A percentile compares a stretch with the other conserved stretches of the same genome.
phyloP scores from a whole-genome alignment of 2,797 vertebrate species.

The Dallia pectoralis region DNA sequence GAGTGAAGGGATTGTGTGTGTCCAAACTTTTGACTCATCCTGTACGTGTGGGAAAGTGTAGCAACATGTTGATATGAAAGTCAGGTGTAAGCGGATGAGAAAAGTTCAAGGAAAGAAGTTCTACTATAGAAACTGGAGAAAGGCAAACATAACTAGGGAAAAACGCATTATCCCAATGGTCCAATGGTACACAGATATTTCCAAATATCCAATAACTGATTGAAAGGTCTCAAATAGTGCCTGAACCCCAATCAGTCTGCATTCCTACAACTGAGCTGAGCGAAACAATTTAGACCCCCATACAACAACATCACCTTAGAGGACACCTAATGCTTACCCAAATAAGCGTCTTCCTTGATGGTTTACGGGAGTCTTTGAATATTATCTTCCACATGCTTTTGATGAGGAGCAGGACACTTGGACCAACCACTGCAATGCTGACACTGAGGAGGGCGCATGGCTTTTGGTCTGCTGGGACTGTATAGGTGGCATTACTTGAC shows the following conservation, averaged over 20 bases:
- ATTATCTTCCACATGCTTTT: slow-evolving; percentile 68
- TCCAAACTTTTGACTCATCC: too few species aligned
- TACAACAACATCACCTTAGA: neutral
- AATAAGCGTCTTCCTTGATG: slow-evolving; percentile 34
- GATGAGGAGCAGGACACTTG: slow-evolving; percentile 54
- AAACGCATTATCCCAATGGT: neutral
- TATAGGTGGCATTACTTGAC: slow-evolving; percentile 39
- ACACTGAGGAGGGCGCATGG: slow-evolving; percentile 61
- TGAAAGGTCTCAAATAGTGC: too few species aligned
- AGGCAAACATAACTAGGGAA: too few species aligned
- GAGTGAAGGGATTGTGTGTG: too few species aligned
- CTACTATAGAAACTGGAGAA: too few species aligned
- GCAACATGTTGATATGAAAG: too few species aligned
- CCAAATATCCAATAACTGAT: too few species aligned
- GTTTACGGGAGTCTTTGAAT: slow-evolving; percentile 64
- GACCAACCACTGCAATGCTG: slow-evolving; percentile 51
- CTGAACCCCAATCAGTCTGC: neutral
- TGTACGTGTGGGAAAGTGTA: too few species aligned
- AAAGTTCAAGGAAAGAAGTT: too few species aligned
- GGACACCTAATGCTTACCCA: slow-evolving; percentile 48
- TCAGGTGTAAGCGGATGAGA: too few species aligned
- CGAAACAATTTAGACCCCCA: neutral
- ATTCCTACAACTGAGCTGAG: neutral
- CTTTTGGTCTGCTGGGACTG: slow-evolving; percentile 41
- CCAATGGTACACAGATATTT: too few species aligned